Percentiles rank a stretch among this genome's conserved stretches.
phyloP scores from a whole-genome alignment of 2,797 vertebrate species.

The Amphiprion clarkii region DNA sequence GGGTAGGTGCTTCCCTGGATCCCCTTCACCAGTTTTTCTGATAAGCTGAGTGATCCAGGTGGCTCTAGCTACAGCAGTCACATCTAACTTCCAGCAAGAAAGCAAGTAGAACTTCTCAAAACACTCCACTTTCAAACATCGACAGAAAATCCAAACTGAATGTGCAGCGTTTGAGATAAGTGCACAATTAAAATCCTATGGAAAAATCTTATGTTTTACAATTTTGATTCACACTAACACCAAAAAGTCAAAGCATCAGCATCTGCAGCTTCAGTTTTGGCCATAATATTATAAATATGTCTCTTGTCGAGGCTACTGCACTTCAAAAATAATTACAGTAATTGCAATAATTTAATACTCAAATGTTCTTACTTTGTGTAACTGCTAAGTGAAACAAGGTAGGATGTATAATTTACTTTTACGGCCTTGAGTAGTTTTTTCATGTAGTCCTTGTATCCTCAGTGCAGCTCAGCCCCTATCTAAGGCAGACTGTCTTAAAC shows the following conservation, averaged over 20 bases:
- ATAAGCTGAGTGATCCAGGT: neutral
- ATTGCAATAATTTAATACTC: neutral
- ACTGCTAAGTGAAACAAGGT: neutral
- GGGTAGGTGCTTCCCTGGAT: too few species aligned
- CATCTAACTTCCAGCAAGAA: neutral
- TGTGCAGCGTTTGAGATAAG: too few species aligned
- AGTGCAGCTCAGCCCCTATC: conserved; percentile 39
- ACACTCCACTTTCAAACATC: too few species aligned
- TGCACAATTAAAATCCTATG: too few species aligned
- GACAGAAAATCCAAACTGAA: too few species aligned
- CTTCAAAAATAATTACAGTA: neutral
- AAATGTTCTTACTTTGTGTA: neutral
- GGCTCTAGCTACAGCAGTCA: neutral
- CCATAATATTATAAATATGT: too few species aligned
- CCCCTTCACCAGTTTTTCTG: too few species aligned
- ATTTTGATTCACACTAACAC: too few species aligned
- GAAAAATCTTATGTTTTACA: too few species aligned
- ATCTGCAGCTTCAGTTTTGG: too few species aligned
- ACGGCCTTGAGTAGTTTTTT: conserved; percentile 2
- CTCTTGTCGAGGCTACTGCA: too few species aligned
- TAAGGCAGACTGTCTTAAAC: conserved; percentile 47
- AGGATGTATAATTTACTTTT: conserved; percentile 17
- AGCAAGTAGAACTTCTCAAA: neutral
- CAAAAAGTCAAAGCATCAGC: too few species aligned
- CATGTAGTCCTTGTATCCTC: conserved; percentile 22